phyloP scores from a whole-genome alignment of 2,113 vertebrate genomes.

The Apodemus sylvaticus region DNA sequence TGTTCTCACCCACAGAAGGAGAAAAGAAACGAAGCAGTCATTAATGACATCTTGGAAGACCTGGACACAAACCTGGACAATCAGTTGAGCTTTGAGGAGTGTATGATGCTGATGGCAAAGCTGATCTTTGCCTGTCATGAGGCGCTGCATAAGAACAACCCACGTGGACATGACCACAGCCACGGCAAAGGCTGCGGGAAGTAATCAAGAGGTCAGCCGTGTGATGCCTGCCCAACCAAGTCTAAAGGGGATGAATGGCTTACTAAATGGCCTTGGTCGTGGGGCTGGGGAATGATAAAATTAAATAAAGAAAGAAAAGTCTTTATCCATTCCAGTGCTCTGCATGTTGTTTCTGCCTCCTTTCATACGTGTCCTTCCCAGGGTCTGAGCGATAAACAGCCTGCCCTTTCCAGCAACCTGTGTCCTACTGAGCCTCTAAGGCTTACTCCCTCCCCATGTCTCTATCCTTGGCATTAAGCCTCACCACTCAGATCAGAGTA shows the following conservation, averaged over 20 bases:
- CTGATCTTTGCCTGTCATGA: conserved; percentile 51
- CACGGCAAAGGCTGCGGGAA: conserved; percentile 46
- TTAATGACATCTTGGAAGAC: conserved; percentile 59
- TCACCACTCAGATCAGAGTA: background rate
- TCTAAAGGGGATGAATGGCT: background rate
- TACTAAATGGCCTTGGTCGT: background rate
- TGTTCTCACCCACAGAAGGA: conserved; percentile 18
- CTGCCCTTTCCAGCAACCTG: background rate
- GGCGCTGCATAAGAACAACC: conserved; percentile 51
- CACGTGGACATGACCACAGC: background rate
- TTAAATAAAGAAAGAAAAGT: background rate
- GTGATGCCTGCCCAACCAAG: background rate
- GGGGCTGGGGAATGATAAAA: fast-evolving
- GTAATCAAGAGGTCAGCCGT: background rate
- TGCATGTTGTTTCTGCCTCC: background rate
- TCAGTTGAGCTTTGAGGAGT: conserved; percentile 68
- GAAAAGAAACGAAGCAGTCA: fast-evolving
- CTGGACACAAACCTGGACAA: conserved; percentile 65
- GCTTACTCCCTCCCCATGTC: background rate
- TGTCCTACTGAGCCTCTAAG: background rate
- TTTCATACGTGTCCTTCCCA: fast-evolving
- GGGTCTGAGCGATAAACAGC: background rate
- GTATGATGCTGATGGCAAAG: background rate
- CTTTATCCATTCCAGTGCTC: background rate
- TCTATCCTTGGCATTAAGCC: background rate